Evolutionary conservation across 2,888 invertebrate genomes (phyloP).

Genomic region (Zelleria hepariella): DNA sequence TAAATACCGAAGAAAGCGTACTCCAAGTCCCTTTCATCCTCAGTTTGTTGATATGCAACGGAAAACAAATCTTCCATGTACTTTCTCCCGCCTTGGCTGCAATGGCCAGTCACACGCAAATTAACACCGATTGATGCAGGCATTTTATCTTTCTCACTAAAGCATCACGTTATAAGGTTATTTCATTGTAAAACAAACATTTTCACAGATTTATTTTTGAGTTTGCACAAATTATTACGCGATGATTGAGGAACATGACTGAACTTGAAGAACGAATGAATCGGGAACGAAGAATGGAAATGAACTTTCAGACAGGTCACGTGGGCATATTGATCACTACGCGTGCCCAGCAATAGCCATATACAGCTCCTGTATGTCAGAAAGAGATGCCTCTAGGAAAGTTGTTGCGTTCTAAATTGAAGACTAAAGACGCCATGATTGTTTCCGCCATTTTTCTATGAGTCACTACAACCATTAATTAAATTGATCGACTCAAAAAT

Average conservation of each 20-base stretch:
- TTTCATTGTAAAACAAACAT: conserved; percentile 60
- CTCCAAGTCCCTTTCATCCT: conserved; percentile 91
- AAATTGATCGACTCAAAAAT: too few relatives aligned
- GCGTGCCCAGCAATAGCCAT: conserved; percentile 34
- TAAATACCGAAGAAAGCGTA: conserved; percentile 98
- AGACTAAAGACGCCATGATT: conserved; percentile 59
- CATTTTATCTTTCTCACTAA: conserved; percentile 69
- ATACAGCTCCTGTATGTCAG: conserved; percentile 23
- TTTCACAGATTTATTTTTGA: conserved; percentile 65
- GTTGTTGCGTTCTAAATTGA: conserved; percentile 15
- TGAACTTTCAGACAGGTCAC: conserved; percentile 45
- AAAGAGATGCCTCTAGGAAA: conserved; percentile 38
- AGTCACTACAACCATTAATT: neutral
- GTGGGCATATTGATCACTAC: conserved; percentile 68
- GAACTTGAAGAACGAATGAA: conserved; percentile 21
- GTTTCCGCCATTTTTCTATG: conserved; percentile 55
- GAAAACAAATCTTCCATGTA: conserved; percentile 99
- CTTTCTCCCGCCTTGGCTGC: conserved; percentile 96
- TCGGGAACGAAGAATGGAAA: neutral
- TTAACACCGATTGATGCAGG: conserved; percentile 91
- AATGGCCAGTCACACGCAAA: conserved; percentile 94
- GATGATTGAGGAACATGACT: conserved; percentile 20
- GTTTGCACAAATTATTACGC: conserved; percentile 36
- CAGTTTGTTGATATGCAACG: conserved; percentile 94
- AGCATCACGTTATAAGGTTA: conserved; percentile 51